Base-by-base conservation (phyloP, 2,797 vertebrate species). In the Molossus molossus region DNA sequence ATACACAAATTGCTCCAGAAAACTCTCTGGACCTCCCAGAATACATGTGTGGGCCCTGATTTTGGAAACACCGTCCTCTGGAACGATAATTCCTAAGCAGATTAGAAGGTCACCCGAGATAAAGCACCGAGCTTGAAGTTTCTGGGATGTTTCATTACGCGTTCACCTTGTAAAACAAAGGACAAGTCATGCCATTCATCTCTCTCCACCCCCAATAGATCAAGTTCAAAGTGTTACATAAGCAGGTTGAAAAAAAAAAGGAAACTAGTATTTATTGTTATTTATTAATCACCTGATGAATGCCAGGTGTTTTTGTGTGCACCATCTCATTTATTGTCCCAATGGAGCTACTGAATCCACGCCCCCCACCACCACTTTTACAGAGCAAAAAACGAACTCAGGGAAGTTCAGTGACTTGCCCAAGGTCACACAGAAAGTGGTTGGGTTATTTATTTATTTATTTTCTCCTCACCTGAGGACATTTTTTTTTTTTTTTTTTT, bases 201-300 rank as follows among this genome's bases (percentile, higher is more conserved):
- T 21, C 15, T 15, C 4, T 33, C 23, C 20, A 1, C 14, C 62
- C 55, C 60, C 27, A 6, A 40, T 6, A 58, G 62, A 65, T 89
- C 48, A 89, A 73, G 55, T 85, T 77, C 65, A 94, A 91, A 86
- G 50, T 67, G 65, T 82, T 72, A 75, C n/a, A 65, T 81, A 87
- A 96, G 29, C 72, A 94, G 25, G 9, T 82, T 90, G 45, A 93
- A 77, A 77, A 89, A n/a, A 62, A 81, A 96, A 87, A 48, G 58
- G 27, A 92, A 97, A 84, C 64, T 58, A 57, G 18, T 75, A 75
- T 73, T 72, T 88, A 73, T 76, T 90, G 45, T 15, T 75, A 75
- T 73, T 72, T 88, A 73, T 72, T 90, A 37, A 86, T 67, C 29
- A 64, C 33, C 37, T 62, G 64, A 90, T 73, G 50, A 79, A 58